Percentiles rank a stretch among this genome's conserved stretches.
Conservation (phyloP, 2,113 vertebrate species). For the Jaculus jaculus region DNA sequence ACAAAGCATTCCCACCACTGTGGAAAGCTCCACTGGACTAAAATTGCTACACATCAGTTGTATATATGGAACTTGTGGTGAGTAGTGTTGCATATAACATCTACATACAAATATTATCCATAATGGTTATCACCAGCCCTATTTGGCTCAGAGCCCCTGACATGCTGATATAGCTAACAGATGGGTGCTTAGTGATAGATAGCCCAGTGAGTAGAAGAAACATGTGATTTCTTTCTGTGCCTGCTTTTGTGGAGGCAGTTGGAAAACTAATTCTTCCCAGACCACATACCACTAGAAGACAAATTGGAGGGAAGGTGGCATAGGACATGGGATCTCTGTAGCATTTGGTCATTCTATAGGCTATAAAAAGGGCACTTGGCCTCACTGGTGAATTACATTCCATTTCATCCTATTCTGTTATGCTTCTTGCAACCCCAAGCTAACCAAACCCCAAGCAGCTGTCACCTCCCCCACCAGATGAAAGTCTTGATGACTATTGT, state of each 20-base stretch:
- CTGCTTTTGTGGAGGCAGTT: background rate
- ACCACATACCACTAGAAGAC: background rate
- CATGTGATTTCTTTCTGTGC: background rate
- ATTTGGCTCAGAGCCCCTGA: background rate
- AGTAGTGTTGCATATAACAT: background rate
- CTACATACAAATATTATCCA: background rate
- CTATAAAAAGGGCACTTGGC: background rate
- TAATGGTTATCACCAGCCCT: background rate
- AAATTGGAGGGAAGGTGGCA: fast-evolving
- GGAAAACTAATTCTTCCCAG: background rate
- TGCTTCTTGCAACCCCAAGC: background rate
- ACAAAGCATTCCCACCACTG: background rate
- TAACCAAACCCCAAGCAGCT: background rate
- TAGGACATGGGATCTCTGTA: background rate
- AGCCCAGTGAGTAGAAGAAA: background rate
- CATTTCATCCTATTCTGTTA: no score
- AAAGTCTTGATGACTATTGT: background rate
- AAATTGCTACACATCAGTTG: background rate
- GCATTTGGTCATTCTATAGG: background rate
- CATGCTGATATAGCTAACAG: background rate
- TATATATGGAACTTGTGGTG: background rate
- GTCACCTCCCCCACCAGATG: background rate
- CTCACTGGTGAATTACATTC: background rate
- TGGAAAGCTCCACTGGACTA: background rate
- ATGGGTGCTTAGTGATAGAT: background rate